Percentiles rank a stretch among this genome's conserved stretches.
Evolutionary conservation across 2,797 vertebrate species (phyloP).

Genomic region (Gila robusta): DNA sequence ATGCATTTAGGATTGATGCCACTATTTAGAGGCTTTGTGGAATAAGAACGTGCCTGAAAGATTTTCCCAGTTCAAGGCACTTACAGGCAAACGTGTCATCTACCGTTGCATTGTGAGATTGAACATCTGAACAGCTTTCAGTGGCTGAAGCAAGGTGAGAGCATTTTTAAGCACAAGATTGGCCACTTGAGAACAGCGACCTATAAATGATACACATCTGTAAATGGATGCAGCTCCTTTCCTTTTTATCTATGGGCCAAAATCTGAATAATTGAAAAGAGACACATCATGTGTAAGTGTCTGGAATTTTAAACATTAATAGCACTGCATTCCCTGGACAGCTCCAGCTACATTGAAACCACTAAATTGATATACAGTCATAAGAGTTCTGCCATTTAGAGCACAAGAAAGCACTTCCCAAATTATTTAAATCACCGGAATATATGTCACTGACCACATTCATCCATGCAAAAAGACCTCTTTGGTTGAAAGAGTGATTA

Average conservation of each 20-base stretch:
- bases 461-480: slow-evolving; percentile 11
- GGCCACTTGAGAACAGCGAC: slow-evolving; percentile 62
- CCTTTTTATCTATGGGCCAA: slow-evolving; percentile 64
- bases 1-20: slow-evolving; percentile 46
- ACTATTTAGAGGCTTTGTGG: slow-evolving; percentile 37
- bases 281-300: slow-evolving; percentile 70
- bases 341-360: slow-evolving; percentile 57
- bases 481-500: slow-evolving; percentile 8
- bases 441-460: slow-evolving; percentile 16
- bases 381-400: slow-evolving; percentile 74
- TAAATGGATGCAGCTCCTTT: slow-evolving; percentile 72
- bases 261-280: slow-evolving; percentile 65
- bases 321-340: slow-evolving; percentile 68
- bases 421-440: slow-evolving; percentile 74
- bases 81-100: slow-evolving; percentile 46
- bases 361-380: slow-evolving; percentile 47
- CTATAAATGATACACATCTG: slow-evolving; percentile 76
- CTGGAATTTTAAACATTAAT: slow-evolving; percentile 77
- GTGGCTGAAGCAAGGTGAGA: slow-evolving; percentile 54
- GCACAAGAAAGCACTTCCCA: slow-evolving; percentile 73
- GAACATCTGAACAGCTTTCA: slow-evolving; percentile 52
- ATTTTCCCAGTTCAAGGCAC: slow-evolving; percentile 41
- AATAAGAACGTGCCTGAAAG: slow-evolving; percentile 44
- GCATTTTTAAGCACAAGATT: slow-evolving; percentile 63
- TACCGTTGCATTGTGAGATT: slow-evolving; percentile 31